Evolutionary conservation across 2,113 vertebrate species (phyloP).

Genomic region (Empidonax traillii): DNA sequence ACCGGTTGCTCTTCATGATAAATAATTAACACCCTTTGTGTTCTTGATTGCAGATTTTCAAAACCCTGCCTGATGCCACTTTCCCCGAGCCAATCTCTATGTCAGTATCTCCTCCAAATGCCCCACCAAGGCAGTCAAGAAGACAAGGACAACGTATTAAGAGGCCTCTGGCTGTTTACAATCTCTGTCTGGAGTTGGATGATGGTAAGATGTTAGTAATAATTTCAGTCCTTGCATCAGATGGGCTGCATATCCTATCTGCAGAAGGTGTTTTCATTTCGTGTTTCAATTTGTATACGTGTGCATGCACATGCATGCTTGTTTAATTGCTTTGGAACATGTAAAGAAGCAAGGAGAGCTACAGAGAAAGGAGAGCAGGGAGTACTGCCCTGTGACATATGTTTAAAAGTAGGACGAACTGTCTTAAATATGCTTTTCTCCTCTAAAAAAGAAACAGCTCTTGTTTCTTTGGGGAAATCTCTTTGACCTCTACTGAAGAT

Average conservation of each 20-base stretch:
- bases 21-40: slow-evolving; percentile 68
- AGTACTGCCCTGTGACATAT: not conserved
- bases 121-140: slow-evolving; percentile 90
- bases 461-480: slow-evolving; percentile 68
- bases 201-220: slow-evolving; percentile 80
- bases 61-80: slow-evolving; percentile 83
- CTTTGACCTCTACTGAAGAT: slow-evolving; percentile 74
- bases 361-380: not conserved
- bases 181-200: slow-evolving; percentile 89
- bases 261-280: slow-evolving; percentile 16
- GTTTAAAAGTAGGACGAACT: not conserved
- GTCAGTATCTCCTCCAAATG: slow-evolving; percentile 77
- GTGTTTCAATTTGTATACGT: slow-evolving; percentile 7
- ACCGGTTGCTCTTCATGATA: slow-evolving; percentile 50
- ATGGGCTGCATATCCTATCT: not conserved
- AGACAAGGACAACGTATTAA: slow-evolving; percentile 84
- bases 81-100: slow-evolving; percentile 71
- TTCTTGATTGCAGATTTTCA: slow-evolving; percentile 91
- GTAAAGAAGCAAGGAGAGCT: not conserved
- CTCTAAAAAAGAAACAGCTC: slow-evolving; percentile 48
- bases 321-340: slow-evolving; percentile 1
- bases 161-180: slow-evolving; percentile 94
- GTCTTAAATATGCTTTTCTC: not conserved
- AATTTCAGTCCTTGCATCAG: not conserved
- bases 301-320: not conserved